Evolutionary conservation across 2,113 vertebrate species (phyloP).

Genomic region (Henicopernis longicauda): DNA sequence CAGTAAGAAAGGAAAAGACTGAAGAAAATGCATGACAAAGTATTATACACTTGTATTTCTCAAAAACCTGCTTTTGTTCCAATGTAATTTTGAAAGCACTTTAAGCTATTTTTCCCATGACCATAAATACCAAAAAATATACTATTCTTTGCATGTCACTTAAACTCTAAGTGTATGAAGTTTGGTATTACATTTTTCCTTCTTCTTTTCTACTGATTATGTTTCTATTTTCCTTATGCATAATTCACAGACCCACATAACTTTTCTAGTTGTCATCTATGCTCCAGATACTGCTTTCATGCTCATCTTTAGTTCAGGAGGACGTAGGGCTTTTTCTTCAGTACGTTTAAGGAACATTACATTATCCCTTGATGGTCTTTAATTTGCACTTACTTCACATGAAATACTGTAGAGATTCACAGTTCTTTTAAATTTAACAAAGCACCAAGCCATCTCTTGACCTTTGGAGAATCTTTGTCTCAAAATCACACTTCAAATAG

Average conservation of each 20-base stretch:
- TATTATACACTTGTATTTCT: not conserved
- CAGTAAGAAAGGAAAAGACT: not conserved
- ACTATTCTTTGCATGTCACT: not conserved
- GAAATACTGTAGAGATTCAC: not conserved
- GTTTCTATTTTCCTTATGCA: not conserved
- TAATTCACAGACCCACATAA: not conserved
- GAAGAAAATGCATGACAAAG: not conserved
- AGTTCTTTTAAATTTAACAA: not conserved
- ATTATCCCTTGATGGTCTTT: not conserved
- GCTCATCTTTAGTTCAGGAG: not conserved
- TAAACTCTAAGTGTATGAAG: not conserved
- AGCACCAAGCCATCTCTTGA: not conserved
- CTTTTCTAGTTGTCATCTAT: not conserved
- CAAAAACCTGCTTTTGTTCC: not conserved
- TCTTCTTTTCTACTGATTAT: not conserved
- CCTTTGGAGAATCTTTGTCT: not conserved
- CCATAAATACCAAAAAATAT: not conserved
- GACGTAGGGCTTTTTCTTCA: not conserved
- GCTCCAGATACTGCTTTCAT: not conserved
- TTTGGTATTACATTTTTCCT: not conserved
- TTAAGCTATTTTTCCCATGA: not conserved
- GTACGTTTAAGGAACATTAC: not conserved
- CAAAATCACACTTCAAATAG: not conserved
- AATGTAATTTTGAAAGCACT: not conserved
- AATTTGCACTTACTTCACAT: not conserved